Evolutionary conservation across 2,113 vertebrate species (phyloP).

Genomic region (Leptodactylus fuscus): DNA sequence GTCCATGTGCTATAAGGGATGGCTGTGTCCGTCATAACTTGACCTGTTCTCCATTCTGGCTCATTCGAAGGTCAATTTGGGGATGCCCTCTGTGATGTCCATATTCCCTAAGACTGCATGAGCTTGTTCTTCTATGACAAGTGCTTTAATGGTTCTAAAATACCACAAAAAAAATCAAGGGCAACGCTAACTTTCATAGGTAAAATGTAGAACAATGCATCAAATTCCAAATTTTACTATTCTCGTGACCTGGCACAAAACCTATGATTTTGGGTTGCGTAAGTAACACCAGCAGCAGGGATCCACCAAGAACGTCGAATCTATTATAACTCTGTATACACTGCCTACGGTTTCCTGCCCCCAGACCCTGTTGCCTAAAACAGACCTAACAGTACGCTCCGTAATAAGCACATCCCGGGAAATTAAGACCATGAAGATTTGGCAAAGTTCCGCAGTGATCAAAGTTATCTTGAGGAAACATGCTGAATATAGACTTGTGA

Average conservation of each 20-base stretch:
- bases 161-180: no score
- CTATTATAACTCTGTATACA: neutral
- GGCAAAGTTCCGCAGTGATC: neutral
- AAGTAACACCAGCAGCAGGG: neutral
- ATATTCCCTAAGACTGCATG: no score
- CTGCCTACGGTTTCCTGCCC: neutral
- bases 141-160: no score
- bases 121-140: no score
- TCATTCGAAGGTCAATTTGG: no score
- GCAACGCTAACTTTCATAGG: no score
- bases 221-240: neutral
- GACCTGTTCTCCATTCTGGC: no score
- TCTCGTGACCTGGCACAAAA: neutral
- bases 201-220: neutral
- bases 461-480: conserved; percentile 38
- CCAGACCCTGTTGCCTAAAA: neutral
- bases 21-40: no score
- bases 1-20: no score
- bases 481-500: conserved; percentile 30
- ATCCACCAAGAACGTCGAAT: neutral
- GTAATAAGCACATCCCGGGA: neutral
- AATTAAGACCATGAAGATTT: conserved; percentile 2
- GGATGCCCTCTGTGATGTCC: no score
- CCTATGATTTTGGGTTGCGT: neutral
- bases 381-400: neutral